A percentile compares a stretch with the other conserved stretches of the same genome.
phyloP scores from a whole-genome alignment of 2,888 invertebrate species.

The Nephrocerus scutellatus region DNA sequence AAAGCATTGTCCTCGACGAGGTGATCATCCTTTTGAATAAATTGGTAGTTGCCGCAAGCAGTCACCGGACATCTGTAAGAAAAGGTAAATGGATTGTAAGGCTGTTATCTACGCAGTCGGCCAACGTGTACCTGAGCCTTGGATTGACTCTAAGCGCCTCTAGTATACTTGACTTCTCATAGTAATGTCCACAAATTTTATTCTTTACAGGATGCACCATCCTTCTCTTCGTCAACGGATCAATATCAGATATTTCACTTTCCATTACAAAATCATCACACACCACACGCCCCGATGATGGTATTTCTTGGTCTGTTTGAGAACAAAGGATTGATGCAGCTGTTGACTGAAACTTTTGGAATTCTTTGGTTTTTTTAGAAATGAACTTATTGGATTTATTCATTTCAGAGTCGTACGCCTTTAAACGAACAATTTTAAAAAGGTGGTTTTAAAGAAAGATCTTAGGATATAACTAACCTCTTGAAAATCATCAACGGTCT shows the following conservation, averaged over 20 bases:
- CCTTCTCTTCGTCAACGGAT: constrained; percentile 49
- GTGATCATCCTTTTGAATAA: constrained; percentile 36
- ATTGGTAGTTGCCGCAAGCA: constrained; percentile 48
- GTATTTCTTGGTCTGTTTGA: constrained; percentile 7
- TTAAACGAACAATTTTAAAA: too few species aligned
- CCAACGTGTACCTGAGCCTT: constrained; percentile 38
- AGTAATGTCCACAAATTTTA: constrained; percentile 48
- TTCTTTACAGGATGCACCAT: constrained; percentile 50
- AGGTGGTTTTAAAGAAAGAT: too few species aligned
- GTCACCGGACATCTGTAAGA: constrained; percentile 37
- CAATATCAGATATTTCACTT: constrained; percentile 39
- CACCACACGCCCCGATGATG: constrained; percentile 16
- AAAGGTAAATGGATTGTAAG: too few species aligned
- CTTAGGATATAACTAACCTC: background rate
- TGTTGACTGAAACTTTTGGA: constrained; percentile 22
- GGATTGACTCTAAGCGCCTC: constrained; percentile 41
- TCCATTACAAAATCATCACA: constrained; percentile 23
- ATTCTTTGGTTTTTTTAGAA: constrained; percentile 20
- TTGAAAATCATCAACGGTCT: too few species aligned
- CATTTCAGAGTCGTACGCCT: constrained; percentile 13
- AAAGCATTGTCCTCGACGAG: constrained; percentile 48
- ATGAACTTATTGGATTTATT: constrained; percentile 17
- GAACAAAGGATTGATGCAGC: constrained; percentile 7
- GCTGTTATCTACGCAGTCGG: too few species aligned
- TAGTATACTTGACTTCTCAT: constrained; percentile 48